A percentile compares a stretch with the other conserved stretches of the same genome.
Evolutionary conservation across 2,113 vertebrate species (phyloP).

Genomic region (Podarcis cretensis): DNA sequence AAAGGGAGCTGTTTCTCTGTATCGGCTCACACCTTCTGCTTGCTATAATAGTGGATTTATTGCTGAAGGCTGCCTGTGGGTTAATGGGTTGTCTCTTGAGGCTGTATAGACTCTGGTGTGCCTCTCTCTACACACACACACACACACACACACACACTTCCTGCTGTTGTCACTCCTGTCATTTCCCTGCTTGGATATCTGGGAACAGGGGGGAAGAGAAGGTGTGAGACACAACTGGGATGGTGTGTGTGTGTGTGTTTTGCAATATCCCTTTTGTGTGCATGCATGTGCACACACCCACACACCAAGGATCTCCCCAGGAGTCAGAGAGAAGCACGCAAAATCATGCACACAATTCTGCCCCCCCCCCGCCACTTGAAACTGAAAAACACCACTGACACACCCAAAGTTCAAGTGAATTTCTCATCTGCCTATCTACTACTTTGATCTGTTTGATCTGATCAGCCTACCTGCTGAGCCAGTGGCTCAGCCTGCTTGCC

Average conservation of each 20-base stretch:
- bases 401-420: neutral
- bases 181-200: neutral
- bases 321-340: neutral
- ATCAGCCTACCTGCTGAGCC: too few species aligned
- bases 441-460: neutral
- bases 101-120: neutral
- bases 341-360: neutral
- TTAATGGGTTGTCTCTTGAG: slow-evolving; percentile 9
- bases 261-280: neutral
- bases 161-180: neutral
- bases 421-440: neutral
- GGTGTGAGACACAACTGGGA: neutral
- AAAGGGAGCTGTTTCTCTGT: neutral
- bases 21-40: neutral
- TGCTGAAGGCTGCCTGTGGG: neutral
- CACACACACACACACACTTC: too few species aligned
- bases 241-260: neutral
- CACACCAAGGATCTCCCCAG: neutral
- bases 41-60: neutral
- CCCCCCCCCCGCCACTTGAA: too few species aligned
- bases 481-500: too few species aligned
- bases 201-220: neutral
- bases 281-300: neutral
- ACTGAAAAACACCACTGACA: neutral
- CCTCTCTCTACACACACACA: too few species aligned